Conservation (phyloP, 2,113 vertebrate species). For the Trachemys scripta region DNA sequence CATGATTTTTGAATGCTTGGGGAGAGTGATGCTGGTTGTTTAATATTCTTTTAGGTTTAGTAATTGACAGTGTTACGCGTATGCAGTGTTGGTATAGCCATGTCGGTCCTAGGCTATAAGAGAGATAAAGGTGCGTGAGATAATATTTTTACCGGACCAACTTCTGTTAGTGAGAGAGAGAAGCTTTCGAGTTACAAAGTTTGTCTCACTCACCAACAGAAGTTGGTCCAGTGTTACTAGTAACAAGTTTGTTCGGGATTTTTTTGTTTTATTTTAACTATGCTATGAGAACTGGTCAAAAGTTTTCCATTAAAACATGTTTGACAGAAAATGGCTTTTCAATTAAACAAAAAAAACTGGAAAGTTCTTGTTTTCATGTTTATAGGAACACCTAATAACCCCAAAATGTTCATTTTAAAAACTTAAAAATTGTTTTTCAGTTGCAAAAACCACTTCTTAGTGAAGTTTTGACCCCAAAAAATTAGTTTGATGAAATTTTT, state of each 20-base stretch:
- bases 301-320: slow-evolving; percentile 61
- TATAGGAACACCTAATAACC: slow-evolving; percentile 63
- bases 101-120: no score
- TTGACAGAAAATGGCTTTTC: slow-evolving; percentile 69
- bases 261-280: not conserved
- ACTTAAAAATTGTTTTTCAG: slow-evolving; percentile 37
- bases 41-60: slow-evolving; percentile 34
- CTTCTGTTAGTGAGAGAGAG: no score
- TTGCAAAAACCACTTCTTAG: not conserved
- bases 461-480: not conserved
- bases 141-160: no score
- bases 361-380: slow-evolving; percentile 30
- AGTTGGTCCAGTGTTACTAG: not conserved
- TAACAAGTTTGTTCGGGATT: slow-evolving; percentile 26
- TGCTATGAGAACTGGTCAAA: slow-evolving; percentile 47
- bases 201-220: not conserved
- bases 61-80: slow-evolving; percentile 12
- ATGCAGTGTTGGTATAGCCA: no score
- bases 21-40: not conserved
- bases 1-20: not conserved
- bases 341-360: not conserved
- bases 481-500: not conserved
- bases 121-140: no score
- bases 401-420: slow-evolving; percentile 52
- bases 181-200: no score